Evolutionary conservation across 2,797 vertebrate genomes (phyloP).

Genomic region (Enteromius paludinosus): DNA sequence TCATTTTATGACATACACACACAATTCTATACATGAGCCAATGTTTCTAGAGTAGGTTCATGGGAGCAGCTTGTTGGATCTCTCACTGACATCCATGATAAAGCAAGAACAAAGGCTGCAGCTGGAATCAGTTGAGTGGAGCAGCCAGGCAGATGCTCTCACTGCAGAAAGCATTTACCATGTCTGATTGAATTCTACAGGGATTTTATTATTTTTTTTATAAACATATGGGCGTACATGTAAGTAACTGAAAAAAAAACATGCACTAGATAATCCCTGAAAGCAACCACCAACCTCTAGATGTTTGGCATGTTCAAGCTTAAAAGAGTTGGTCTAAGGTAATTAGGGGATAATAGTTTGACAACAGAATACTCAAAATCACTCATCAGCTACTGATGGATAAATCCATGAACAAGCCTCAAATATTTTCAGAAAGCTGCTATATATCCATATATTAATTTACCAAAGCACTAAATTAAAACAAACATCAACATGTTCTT

Average conservation of each 20-base stretch:
- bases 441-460: neutral
- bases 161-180: slow-evolving; percentile 18
- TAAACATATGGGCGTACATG: too few species aligned
- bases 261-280: neutral
- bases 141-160: neutral
- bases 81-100: slow-evolving; percentile 23
- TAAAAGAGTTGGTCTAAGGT: neutral
- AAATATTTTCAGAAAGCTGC: neutral
- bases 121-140: slow-evolving; percentile 8
- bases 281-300: neutral
- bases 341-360: neutral
- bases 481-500: neutral
- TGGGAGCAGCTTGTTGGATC: slow-evolving; percentile 3
- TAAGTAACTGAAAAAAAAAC: slow-evolving; percentile 5
- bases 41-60: neutral
- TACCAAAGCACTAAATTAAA: neutral
- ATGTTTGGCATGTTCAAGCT: neutral
- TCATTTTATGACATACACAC: neutral
- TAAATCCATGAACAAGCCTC: neutral
- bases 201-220: neutral
- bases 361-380: neutral
- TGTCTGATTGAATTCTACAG: neutral
- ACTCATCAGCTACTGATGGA: neutral
- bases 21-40: neutral
- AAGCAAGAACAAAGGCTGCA: slow-evolving; percentile 14